Evolutionary conservation across 53 echinoderm and acorn worm species (phyloP), one percentile per base, ranked within the genome.

Genomic region (Paracentrotus lividus): DNA sequence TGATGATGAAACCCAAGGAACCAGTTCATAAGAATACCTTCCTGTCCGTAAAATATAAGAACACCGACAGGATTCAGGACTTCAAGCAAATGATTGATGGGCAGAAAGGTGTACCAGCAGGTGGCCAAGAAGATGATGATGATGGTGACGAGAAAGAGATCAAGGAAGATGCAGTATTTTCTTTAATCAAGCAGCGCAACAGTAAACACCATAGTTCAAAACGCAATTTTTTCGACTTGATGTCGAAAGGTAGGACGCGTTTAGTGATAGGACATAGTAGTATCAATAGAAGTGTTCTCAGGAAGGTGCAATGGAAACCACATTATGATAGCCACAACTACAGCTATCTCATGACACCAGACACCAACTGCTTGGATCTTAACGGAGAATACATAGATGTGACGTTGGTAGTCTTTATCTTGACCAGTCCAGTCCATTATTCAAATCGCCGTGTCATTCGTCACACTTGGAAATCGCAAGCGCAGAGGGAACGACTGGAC

Each of bases 381-480:
- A 69, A 52, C 5, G 75, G 91, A 3, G 51, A 72, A 24, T 72
- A 47, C 42, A 5, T 14, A 23, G 64, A 89, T 27, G 40, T 61
- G 1, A 60, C 61, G 3, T 47, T 91, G 67, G 34, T 75, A 1
- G 91, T 91, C 91, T 54, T 72, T 21, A 32, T 91, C 38, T 51
- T 91, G 72, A 69, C 91, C 15, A 53, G 91, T 24, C 91, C 91
- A 51, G 53, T 15, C 33, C 91, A 91, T 72, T 72, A 67, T 44
- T 27, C 69, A 32, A 91, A 49, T 16, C 69, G 91, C 33, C 49
- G 53, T 2, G 75, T 91, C 32, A 91, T 91, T 51, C 91, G 91
- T 47, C 47, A 27, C 23, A 72, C 91, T 0, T 91, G 91, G 91
- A 45, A 72, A 53, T 10, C 45, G 27, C 53, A 72, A 5, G 69